Evolutionary conservation across 2,797 vertebrate species (phyloP).

Genomic region (Loriculus beryllinus): DNA sequence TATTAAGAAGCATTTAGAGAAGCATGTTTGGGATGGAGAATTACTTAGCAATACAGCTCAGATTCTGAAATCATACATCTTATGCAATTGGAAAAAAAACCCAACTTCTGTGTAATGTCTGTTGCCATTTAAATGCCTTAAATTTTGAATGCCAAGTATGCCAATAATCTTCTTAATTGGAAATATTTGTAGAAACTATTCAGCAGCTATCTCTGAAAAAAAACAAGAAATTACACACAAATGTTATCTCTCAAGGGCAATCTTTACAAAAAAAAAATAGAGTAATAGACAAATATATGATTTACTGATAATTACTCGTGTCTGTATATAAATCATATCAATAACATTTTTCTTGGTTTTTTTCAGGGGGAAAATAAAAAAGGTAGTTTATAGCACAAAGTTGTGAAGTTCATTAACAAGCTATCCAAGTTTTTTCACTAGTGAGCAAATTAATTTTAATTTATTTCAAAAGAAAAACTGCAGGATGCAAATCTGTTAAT

Average conservation of each 20-base stretch:
- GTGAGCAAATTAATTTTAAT: background rate
- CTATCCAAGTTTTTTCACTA: background rate
- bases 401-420: background rate
- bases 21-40: background rate
- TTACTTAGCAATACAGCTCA: background rate
- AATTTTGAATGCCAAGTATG: background rate
- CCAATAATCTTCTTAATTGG: background rate
- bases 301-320: background rate
- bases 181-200: background rate
- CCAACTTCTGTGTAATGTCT: background rate
- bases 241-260: background rate
- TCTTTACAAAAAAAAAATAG: background rate
- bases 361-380: accelerated
- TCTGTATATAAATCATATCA: background rate
- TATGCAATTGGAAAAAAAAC: background rate
- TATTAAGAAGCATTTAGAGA: background rate
- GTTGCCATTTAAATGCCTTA: background rate
- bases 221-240: background rate
- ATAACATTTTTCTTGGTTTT: background rate
- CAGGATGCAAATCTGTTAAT: background rate
- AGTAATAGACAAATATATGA: background rate
- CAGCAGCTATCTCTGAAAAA: background rate
- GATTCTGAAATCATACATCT: background rate
- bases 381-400: background rate
- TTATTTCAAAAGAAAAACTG: background rate